These are phyloP conservation scores for Salvelinus alpinus DNA, from an alignment of 2,113 vertebrate species.

Conservation along the genomic window DNA sequence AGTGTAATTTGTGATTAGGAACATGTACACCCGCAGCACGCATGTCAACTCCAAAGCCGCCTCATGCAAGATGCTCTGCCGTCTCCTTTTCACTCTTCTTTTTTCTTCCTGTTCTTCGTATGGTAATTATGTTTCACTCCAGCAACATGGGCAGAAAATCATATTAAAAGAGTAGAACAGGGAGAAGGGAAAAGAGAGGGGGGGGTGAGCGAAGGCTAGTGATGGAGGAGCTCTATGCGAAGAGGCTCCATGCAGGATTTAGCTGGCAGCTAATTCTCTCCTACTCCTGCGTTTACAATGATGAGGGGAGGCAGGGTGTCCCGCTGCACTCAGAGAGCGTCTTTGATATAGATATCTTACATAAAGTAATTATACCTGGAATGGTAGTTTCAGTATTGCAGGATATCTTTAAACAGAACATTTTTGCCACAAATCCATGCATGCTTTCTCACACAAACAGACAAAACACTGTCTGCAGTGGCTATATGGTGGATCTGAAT, in stretches of 20 bases:
- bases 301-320: neutral
- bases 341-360: too few relatives aligned
- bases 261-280: constrained; percentile 49
- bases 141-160: constrained; percentile 68
- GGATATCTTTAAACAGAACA: too few relatives aligned
- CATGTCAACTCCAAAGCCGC: constrained; percentile 55
- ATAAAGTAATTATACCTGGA: too few relatives aligned
- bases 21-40: constrained; percentile 30
- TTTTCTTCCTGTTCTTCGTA: constrained; percentile 45
- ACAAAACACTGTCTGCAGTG: neutral
- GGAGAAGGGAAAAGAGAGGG: constrained; percentile 2
- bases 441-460: too few relatives aligned
- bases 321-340: too few relatives aligned
- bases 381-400: too few relatives aligned
- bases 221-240: constrained; percentile 37
- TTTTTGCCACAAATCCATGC: too few relatives aligned
- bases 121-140: constrained; percentile 70
- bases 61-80: constrained; percentile 26
- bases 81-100: constrained; percentile 21
- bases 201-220: constrained; percentile 34
- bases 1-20: constrained; percentile 63
- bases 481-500: neutral
- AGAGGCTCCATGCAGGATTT: constrained; percentile 33
- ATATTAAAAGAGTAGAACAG: constrained; percentile 62
- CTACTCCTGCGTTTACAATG: constrained; percentile 32